phyloP scores from a whole-genome alignment of 2,888 invertebrate genomes.

The Dryococelus australis region DNA sequence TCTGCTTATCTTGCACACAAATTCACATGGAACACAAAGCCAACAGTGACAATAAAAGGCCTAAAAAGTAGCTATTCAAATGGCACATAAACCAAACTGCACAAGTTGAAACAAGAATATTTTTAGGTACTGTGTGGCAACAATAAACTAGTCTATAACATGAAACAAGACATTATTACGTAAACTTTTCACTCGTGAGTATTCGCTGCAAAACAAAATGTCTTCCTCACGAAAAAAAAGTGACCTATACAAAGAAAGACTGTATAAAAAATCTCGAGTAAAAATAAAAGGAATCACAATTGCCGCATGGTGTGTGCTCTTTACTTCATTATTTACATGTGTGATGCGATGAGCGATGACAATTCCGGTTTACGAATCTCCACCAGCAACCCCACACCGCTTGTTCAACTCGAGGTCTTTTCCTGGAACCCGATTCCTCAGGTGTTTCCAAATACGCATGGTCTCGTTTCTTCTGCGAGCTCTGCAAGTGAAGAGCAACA shows the following conservation, averaged over 20 bases:
- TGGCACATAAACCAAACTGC: conserved; percentile 1
- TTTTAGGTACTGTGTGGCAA: background rate
- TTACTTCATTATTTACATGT: background rate
- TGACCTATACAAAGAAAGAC: background rate
- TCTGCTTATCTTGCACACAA: background rate
- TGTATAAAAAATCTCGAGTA: conserved; percentile 21
- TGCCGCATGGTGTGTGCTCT: background rate
- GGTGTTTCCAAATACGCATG: conserved; percentile 60
- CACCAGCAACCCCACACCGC: conserved; percentile 30
- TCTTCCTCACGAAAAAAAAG: conserved; percentile 9
- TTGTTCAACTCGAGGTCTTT: conserved; percentile 65
- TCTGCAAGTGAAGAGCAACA: conserved; percentile 58
- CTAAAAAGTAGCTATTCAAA: conserved; percentile 21
- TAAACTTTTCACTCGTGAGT: background rate
- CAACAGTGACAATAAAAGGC: background rate
- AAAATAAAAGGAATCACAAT: conserved; percentile 21
- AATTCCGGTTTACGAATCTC: background rate
- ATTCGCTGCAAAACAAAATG: background rate
- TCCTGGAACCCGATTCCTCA: conserved; percentile 67
- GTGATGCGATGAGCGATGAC: conserved; percentile 3
- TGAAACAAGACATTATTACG: background rate
- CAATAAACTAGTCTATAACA: background rate
- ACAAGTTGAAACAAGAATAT: background rate
- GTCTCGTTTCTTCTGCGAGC: conserved; percentile 69
- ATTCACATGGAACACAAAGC: background rate